Percentiles rank a stretch among this genome's conserved stretches.
phyloP scores from a whole-genome alignment of 1,140 invertebrate genomes.

The Trachymyrmex septentrionalis region DNA sequence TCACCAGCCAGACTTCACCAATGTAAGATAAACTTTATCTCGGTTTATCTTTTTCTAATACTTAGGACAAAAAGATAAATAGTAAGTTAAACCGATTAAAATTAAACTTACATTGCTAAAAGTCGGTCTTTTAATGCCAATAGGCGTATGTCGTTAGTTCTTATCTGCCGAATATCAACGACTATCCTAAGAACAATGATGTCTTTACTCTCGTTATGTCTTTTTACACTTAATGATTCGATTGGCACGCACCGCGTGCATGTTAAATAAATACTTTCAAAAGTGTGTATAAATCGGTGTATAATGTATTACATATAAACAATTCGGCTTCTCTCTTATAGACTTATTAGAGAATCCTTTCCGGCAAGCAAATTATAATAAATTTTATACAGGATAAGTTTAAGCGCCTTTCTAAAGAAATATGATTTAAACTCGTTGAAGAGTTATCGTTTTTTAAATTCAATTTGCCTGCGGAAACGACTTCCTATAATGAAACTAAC shows the following conservation, averaged over 20 bases:
- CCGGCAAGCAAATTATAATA: constrained; percentile 4
- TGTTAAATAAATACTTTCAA: constrained; percentile 74
- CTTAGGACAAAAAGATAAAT: too few species aligned
- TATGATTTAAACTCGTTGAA: constrained; percentile 5
- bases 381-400: constrained; percentile 22
- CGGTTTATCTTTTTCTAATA: too few species aligned
- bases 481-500: constrained; percentile 49
- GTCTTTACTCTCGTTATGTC: constrained; percentile 25
- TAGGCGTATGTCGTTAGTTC: constrained; percentile 62
- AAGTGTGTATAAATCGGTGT: constrained; percentile 76
- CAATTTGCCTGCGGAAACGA: constrained; percentile 42
- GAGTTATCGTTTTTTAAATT: constrained; percentile 38
- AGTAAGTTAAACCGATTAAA: too few species aligned
- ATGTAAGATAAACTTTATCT: too few species aligned
- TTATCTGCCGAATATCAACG: constrained; percentile 43
- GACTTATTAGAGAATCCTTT: constrained; percentile 52
- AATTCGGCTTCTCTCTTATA: constrained; percentile 63
- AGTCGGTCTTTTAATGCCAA: constrained; percentile 16
- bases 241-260: constrained; percentile 69
- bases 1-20: not conserved
- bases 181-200: constrained; percentile 66
- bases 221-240: constrained; percentile 64
- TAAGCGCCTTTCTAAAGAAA: not conserved
- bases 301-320: constrained; percentile 73
- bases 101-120: too few species aligned